phyloP scores from a whole-genome alignment of 2,797 vertebrate species.

The Tamandua tetradactyla region DNA sequence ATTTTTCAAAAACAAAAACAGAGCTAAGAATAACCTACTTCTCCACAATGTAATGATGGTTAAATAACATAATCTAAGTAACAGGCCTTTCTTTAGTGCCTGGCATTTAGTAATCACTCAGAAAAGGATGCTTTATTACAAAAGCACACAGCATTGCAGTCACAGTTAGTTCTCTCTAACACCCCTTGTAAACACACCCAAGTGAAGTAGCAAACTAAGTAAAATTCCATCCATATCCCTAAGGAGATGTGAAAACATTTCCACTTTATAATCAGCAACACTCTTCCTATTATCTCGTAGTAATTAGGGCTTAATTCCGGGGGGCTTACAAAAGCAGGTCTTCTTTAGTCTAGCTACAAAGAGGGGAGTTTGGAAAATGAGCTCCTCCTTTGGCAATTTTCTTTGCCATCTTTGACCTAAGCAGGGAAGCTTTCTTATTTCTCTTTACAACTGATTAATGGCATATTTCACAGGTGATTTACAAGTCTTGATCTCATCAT shows the following conservation, averaged over 20 bases:
- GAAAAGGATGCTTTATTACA: constrained; percentile 44
- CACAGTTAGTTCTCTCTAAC: constrained; percentile 49
- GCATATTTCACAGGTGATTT: constrained; percentile 40
- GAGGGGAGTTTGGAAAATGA: constrained; percentile 34
- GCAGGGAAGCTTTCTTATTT: neutral
- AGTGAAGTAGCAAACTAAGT: constrained; percentile 53
- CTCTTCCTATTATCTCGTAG: neutral
- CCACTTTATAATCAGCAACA: neutral
- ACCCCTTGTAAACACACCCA: constrained; percentile 52
- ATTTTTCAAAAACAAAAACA: constrained; percentile 13
- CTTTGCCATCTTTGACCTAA: constrained; percentile 37
- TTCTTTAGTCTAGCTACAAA: neutral
- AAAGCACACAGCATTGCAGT: constrained; percentile 24
- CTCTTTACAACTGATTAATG: constrained; percentile 27
- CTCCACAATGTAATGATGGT: neutral
- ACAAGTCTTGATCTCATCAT: neutral
- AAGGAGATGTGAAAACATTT: constrained; percentile 38
- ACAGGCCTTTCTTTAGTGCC: constrained; percentile 6
- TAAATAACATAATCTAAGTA: constrained; percentile 50
- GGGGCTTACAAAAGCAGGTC: neutral
- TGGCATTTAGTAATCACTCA: constrained; percentile 5
- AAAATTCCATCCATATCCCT: constrained; percentile 38
- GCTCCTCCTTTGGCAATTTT: constrained; percentile 17
- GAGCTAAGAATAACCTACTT: neutral
- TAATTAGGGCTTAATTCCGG: constrained; percentile 51